phyloP scores from a whole-genome alignment of 64 coral and sea anemone species.

The Dendrophyllia cribrosa region DNA sequence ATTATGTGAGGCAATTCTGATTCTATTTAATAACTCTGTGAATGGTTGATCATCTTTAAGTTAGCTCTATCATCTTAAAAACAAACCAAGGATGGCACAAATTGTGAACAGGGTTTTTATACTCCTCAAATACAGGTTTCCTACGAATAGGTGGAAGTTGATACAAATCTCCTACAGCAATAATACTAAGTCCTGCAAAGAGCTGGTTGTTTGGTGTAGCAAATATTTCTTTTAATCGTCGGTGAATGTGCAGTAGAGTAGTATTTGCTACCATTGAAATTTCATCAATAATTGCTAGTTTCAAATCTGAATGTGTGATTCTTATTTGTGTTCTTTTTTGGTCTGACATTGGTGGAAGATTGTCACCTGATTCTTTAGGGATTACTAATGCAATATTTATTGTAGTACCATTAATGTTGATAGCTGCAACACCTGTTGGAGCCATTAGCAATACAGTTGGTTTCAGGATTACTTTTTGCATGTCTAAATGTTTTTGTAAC shows the following conservation, averaged over 20 bases:
- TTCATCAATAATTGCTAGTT: constrained; percentile 65
- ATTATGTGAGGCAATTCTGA: constrained; percentile 52
- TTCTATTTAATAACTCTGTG: constrained; percentile 69
- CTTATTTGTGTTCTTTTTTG: constrained; percentile 75
- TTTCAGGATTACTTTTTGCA: constrained; percentile 23
- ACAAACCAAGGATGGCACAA: too few relatives aligned
- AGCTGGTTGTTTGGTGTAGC: too few relatives aligned
- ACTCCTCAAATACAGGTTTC: too few relatives aligned
- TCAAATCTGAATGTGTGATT: constrained; percentile 46
- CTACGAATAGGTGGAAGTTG: too few relatives aligned
- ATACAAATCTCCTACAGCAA: too few relatives aligned
- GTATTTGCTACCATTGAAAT: too few relatives aligned
- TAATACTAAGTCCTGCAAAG: too few relatives aligned
- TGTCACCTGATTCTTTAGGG: constrained; percentile 56
- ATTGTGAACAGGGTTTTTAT: too few relatives aligned
- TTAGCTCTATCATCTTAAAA: too few relatives aligned
- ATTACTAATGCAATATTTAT: constrained; percentile 65
- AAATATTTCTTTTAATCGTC: too few relatives aligned
- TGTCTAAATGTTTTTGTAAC: constrained; percentile 61
- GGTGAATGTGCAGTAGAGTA: too few relatives aligned
- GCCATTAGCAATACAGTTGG: constrained; percentile 68
- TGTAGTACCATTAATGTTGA: constrained; percentile 56
- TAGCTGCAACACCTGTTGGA: constrained; percentile 60
- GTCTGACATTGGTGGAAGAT: constrained; percentile 67
- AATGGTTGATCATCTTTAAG: constrained; percentile 13